A percentile compares a stretch with the other conserved stretches of the same genome.
Conservation (phyloP, 1,140 invertebrate genomes). For the Drosophila murphyi region DNA sequence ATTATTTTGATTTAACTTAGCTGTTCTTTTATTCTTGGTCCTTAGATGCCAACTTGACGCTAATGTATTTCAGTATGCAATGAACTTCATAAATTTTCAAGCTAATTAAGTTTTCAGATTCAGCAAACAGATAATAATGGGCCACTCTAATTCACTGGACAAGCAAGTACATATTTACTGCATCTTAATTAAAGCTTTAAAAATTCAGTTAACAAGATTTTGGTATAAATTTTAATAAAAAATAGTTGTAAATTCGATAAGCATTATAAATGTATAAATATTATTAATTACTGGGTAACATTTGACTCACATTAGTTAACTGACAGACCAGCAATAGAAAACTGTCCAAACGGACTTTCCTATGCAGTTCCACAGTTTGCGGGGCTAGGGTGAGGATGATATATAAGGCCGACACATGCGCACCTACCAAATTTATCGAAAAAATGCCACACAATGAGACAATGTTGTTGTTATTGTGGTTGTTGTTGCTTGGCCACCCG, state of each 20-base stretch:
- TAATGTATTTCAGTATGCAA: slow-evolving; percentile 78
- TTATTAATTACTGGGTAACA: not conserved
- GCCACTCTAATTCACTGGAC: slow-evolving; percentile 19
- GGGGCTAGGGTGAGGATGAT: not conserved
- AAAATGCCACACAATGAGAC: slow-evolving; percentile 37
- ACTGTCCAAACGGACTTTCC: slow-evolving; percentile 1
- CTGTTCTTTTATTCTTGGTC: slow-evolving; percentile 24
- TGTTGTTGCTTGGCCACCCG: slow-evolving; percentile 39
- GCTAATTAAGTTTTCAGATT: slow-evolving; percentile 76
- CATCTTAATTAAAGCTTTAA: too few species aligned
- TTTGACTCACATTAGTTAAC: not conserved
- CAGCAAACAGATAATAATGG: slow-evolving; percentile 40
- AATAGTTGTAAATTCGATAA: not conserved
- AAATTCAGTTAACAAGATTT: too few species aligned
- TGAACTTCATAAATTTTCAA: slow-evolving; percentile 78
- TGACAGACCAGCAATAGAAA: not conserved
- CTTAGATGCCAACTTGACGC: slow-evolving; percentile 22
- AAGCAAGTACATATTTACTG: not conserved
- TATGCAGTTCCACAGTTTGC: not conserved
- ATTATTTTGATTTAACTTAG: slow-evolving; percentile 43
- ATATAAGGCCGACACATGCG: slow-evolving; percentile 30
- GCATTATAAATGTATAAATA: not conserved
- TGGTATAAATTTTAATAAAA: too few species aligned
- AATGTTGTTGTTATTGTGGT: not conserved
- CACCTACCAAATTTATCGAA: slow-evolving; percentile 45